A percentile compares a stretch with the other conserved stretches of the same genome.
Evolutionary conservation across 2,797 vertebrate genomes (phyloP).

Genomic region (Momotus momota): DNA sequence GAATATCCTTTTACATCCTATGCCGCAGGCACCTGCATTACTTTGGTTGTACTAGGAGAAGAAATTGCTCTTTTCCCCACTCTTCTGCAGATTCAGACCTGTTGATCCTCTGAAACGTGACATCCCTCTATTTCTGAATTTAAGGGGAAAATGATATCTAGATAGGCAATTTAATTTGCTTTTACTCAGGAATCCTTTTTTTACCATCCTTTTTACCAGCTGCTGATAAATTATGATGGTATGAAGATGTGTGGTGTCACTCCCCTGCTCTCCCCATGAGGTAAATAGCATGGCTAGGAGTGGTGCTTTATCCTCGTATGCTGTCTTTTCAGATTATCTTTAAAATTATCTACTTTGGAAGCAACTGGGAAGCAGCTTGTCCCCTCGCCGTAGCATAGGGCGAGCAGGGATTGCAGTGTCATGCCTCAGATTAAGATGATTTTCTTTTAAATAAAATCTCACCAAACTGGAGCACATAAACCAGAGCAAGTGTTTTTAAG

Average conservation of each 20-base stretch:
- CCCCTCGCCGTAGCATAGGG: fast-evolving
- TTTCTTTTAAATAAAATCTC: neutral
- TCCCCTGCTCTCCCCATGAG: neutral
- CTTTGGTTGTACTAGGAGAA: neutral
- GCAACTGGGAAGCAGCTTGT: neutral
- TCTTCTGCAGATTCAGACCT: neutral
- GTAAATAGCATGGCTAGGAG: neutral
- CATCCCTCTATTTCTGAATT: neutral
- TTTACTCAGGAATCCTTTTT: neutral
- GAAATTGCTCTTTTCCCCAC: neutral
- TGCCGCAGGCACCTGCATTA: neutral
- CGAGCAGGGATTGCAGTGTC: neutral
- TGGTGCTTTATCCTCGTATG: neutral
- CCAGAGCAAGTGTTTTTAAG: neutral
- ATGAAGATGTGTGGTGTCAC: neutral
- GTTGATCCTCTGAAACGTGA: neutral
- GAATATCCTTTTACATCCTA: neutral
- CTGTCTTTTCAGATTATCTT: neutral
- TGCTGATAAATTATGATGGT: neutral
- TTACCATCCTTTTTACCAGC: neutral
- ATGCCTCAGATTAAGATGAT: neutral
- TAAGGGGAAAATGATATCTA: neutral
- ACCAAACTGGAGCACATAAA: neutral
- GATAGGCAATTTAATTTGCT: neutral
- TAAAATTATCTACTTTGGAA: neutral